Base-by-base conservation (phyloP, 2,797 vertebrate genomes). In the Caiman crocodilus region DNA sequence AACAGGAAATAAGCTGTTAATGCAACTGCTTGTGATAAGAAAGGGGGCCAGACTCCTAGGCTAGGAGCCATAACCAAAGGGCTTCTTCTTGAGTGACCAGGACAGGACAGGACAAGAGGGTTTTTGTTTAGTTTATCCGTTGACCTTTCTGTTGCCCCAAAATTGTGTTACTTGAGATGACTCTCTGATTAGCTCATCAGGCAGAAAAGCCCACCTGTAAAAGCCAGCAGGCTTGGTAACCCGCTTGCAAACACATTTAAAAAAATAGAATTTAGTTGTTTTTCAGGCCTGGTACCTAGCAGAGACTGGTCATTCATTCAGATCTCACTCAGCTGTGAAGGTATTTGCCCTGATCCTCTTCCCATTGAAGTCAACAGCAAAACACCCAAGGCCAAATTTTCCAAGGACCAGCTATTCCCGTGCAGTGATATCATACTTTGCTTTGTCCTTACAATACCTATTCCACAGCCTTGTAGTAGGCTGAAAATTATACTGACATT, bases 271-370 rank as follows among this genome's bases (percentile, higher is more conserved):
- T n/a, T 78, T 26, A 90, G 35, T n/a, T 23, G 8, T 30, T 17
- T 50, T 55, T 90, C 80, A 92, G 75, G 61, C 85, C 92, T 95
- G 88, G 93, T 90, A 87, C 84, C 87, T 75, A 73, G 83, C 85
- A 96, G 85, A 92, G 67, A 42, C 42, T 42, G 4, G 71, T 73
- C 75, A 88, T 96, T 94, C 85, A 85, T 94, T 92, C 82, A 90
- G 85, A 74, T 59, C 57, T 90, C 64, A 77, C n/a, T 75, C 23
- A 59, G 12, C 4, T 42, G 30, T 28, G 76, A 73, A 50, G 69
- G 50, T n/a, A 8, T 77, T 75, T 21, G n/a, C 2, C 26, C 59
- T 69, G 84, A 88, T n/a, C 71, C 5, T 5, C 42, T 20, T 87
- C 79, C 55, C 17, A 9, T n/a, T 86, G 69, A 89, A 82, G 12